phyloP scores from a whole-genome alignment of 2,113 vertebrate genomes.

The Petroica traversi region DNA sequence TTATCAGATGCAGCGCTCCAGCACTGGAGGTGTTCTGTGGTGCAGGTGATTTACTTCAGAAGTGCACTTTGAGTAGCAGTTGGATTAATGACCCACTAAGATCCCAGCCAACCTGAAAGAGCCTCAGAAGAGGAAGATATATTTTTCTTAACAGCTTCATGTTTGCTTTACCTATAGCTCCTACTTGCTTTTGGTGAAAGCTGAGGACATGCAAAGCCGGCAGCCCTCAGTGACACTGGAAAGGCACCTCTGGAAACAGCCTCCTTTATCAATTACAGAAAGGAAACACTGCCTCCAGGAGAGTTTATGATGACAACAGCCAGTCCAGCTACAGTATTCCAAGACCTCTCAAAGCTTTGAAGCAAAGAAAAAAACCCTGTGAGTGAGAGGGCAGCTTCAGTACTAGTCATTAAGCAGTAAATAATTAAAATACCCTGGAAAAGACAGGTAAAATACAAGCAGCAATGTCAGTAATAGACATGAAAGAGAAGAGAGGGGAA shows the following conservation, averaged over 20 bases:
- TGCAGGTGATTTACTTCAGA: background rate
- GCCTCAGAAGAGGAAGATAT: background rate
- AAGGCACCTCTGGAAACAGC: background rate
- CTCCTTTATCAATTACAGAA: background rate
- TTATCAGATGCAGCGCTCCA: background rate
- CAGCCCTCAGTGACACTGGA: background rate
- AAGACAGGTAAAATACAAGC: slow-evolving; percentile 79
- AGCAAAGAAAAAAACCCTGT: slow-evolving; percentile 18
- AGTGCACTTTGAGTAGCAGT: background rate
- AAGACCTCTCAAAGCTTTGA: slow-evolving; percentile 55
- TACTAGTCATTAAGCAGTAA: slow-evolving; percentile 75
- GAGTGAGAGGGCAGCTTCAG: slow-evolving; percentile 37
- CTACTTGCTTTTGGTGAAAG: background rate
- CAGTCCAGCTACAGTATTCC: background rate
- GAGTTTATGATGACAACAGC: background rate
- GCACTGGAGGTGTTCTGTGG: background rate
- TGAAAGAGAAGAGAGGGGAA: slow-evolving; percentile 76
- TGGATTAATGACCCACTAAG: background rate
- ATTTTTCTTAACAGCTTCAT: background rate
- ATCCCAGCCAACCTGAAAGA: background rate
- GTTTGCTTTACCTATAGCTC: background rate
- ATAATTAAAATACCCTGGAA: slow-evolving; percentile 76
- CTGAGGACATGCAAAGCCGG: background rate
- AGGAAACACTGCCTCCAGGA: slow-evolving; percentile 1
- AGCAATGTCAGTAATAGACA: slow-evolving; percentile 75